Percentiles rank a stretch among this genome's conserved stretches.
Conservation (phyloP, 1,140 invertebrate species). For the Tetragonula clypearis region DNA sequence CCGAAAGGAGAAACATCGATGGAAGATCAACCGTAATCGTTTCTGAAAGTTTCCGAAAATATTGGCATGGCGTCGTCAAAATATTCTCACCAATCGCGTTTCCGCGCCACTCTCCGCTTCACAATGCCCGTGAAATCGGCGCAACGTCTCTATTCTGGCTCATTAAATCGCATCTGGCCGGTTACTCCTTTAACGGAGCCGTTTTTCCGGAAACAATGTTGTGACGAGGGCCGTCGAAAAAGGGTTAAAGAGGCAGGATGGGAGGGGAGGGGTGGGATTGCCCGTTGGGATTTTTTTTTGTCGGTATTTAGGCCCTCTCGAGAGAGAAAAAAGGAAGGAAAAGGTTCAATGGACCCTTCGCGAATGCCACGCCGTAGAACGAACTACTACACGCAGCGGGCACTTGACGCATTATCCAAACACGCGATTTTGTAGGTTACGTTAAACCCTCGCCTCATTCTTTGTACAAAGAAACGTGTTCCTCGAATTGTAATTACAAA, state of each 20-base stretch:
- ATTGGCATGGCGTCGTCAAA: neutral
- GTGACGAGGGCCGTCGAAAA: slow-evolving; percentile 75
- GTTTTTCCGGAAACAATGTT: slow-evolving; percentile 81
- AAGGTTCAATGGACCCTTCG: slow-evolving; percentile 71
- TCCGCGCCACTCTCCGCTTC: neutral
- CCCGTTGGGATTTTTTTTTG: slow-evolving; percentile 62
- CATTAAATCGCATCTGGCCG: slow-evolving; percentile 67
- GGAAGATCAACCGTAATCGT: neutral
- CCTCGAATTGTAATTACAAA: neutral
- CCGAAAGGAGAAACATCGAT: neutral
- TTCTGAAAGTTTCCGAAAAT: neutral
- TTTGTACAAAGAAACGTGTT: neutral
- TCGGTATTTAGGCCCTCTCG: slow-evolving; percentile 71
- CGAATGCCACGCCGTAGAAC: slow-evolving; percentile 54
- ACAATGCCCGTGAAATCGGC: neutral
- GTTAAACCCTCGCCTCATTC: slow-evolving; percentile 28
- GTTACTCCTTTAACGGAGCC: slow-evolving; percentile 58
- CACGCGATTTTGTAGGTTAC: slow-evolving; percentile 59
- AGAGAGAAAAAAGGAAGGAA: slow-evolving; percentile 47
- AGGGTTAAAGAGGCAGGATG: slow-evolving; percentile 27
- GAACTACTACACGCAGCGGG: slow-evolving; percentile 56
- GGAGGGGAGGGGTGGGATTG: slow-evolving; percentile 30
- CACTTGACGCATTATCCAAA: slow-evolving; percentile 73
- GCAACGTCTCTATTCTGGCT: slow-evolving; percentile 48
- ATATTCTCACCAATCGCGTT: slow-evolving; percentile 13